Conservation (phyloP, 2,888 invertebrate species). For the Smittia sp. region DNA sequence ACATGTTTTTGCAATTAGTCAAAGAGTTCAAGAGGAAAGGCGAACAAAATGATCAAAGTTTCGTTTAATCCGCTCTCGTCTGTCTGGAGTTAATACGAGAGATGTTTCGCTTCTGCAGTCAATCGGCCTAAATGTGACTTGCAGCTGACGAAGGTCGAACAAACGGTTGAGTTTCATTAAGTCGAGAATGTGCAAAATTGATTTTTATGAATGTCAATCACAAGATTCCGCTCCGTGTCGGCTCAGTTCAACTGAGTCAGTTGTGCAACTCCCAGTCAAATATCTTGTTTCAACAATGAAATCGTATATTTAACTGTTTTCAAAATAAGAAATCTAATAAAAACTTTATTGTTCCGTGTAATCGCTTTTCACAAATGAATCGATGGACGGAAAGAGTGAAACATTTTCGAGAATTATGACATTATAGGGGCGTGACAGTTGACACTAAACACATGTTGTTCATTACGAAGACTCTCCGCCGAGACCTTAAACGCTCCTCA, state of each 20-base stretch:
- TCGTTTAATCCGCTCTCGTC: background rate
- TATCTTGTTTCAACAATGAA: constrained; percentile 6
- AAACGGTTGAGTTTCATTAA: background rate
- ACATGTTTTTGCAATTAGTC: constrained; percentile 39
- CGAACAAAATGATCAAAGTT: background rate
- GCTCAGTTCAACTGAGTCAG: too few relatives aligned
- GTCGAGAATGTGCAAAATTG: background rate
- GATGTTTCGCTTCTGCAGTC: too few relatives aligned
- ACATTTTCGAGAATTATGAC: constrained; percentile 38
- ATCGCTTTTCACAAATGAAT: constrained; percentile 37
- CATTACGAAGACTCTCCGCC: background rate
- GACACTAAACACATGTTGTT: constrained; percentile 41
- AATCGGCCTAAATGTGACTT: background rate
- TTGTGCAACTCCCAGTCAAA: background rate
- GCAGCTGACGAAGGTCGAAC: background rate
- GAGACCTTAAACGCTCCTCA: background rate
- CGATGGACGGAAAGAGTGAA: background rate
- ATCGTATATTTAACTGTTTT: background rate
- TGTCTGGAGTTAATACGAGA: constrained; percentile 8
- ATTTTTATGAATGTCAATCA: constrained; percentile 38
- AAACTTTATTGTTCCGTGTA: constrained; percentile 37
- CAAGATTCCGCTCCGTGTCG: constrained; percentile 22
- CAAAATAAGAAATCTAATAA: background rate
- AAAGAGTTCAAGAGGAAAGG: background rate
- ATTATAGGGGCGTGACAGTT: constrained; percentile 41